phyloP scores from a whole-genome alignment of 2,797 vertebrate genomes.

The Pseudochromis fuscus region DNA sequence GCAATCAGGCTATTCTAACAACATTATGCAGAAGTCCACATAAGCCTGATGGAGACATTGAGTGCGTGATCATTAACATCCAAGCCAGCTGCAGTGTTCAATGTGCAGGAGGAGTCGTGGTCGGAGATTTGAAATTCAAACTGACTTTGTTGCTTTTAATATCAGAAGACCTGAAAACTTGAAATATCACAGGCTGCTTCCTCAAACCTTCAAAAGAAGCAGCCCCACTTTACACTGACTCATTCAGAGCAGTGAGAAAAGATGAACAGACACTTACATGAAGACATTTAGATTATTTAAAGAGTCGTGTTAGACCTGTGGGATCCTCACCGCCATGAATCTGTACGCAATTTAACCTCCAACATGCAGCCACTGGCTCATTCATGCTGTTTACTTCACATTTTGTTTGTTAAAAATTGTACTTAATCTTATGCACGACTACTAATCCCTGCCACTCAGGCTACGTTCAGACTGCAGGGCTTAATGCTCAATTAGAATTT shows the following conservation, averaged over 20 bases:
- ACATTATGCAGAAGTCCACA: neutral
- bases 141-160: neutral
- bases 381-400: no score
- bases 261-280: neutral
- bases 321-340: no score
- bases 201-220: conserved; percentile 13
- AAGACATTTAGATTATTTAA: neutral
- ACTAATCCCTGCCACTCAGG: no score
- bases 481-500: no score
- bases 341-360: no score
- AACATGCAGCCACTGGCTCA: no score
- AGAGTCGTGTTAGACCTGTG: no score
- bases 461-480: no score
- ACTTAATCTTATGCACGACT: no score
- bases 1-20: conserved; percentile 5
- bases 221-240: neutral
- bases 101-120: neutral
- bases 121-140: neutral
- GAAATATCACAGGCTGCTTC: conserved; percentile 17
- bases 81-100: neutral
- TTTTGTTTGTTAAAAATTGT: no score
- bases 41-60: neutral
- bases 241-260: neutral
- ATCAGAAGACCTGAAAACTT: neutral
- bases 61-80: neutral